Evolutionary conservation across 2,113 vertebrate genomes (phyloP), one percentile per base, ranked within the genome.

Genomic region (Alethe castanea): DNA sequence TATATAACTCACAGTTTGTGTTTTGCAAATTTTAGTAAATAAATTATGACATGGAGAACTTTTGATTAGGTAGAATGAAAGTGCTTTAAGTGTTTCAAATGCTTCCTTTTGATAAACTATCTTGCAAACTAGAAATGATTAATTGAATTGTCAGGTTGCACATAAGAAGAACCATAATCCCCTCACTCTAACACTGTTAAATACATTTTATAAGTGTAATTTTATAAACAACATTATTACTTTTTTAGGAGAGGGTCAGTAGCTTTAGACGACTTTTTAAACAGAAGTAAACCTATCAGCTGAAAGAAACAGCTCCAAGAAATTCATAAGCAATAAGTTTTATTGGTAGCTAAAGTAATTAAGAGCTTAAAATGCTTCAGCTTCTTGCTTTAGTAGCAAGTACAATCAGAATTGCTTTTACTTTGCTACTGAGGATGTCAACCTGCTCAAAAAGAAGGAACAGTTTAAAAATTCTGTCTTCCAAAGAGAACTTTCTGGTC

Each of bases 81-180:
- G 67, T 62, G 47, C 62, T 90, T 76, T 82, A 91, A 89, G 78
- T 70, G 54, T 59, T 90, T 76, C 80, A 91, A 89, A 73, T 65
- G 40, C 47, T 84, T 77, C 31, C 44, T 94, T 95, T 86, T 91
- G 77, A 96, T 45, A 96, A 95, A 86, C 72, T 95, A 47, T 61
- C 79, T 92, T 48, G 83, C 70, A 95, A 57, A 90, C 20, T 48
- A 64, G 69, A 87, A 97, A 81, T 83, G 78, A 96, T 95, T 94
- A 95, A 94, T 11, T 91, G 96, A 89, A 92, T 90, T 96, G 73
- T 90, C 82, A 95, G 62, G 62, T 81, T 93, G 61, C 50, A 82
- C 78, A 88, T 28, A 80, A 95, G 73, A 91, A 94, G 76, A 95
- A 48, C 35, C 65, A 87, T 81, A 86, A 81, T 92, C 86, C 92